Evolutionary conservation across 2,113 vertebrate genomes (phyloP), one percentile per base, ranked within the genome.

Genomic region (Merops nubicus): DNA sequence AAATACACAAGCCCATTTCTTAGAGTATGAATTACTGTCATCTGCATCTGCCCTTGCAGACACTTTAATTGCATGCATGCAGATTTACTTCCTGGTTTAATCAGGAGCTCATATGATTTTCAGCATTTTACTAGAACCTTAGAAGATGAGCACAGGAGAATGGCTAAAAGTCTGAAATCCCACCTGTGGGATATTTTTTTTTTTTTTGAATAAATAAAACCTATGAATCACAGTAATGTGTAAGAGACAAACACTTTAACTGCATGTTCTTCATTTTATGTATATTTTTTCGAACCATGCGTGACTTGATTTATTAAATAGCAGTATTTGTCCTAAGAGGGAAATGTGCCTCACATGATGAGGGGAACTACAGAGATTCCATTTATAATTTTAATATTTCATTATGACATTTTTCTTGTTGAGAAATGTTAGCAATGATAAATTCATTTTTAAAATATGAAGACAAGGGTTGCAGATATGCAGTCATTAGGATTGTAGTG

Each of bases 11-110:
- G 95, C 96, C 60, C 92, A 85, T 98, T 98, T 94, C 98, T 97
- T 97, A 93, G 97, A 96, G 93, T 94, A 92, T 97, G 97, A 98
- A 98, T 98, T 97, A 98, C 92, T 97, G 97, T 92, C 96, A 91
- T 96, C 94, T 92, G 91, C 16, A 96, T 97, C 95, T 97, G 91
- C 73, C 92, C 91, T 96, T 88, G 79, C 93, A 97, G 95, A 93
- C 89, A 93, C 82, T 91, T 96, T 97, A 97, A 97, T 98, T 97
- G 90, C 94, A 82, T 92, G 94, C 95, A 95, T 94, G 89, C 88
- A 94, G 96, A 92, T 96, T 97, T 89, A 82, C 95, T 95, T 97
- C 90, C 94, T 95, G 73, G 68, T 93, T 95, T 96, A 96, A 96
- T 95, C 94, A 87, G 88, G 56, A 89, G 50, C 74, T 95, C 17